Evolutionary conservation across 2,113 vertebrate genomes (phyloP).

Genomic region (Cottus gobio): DNA sequence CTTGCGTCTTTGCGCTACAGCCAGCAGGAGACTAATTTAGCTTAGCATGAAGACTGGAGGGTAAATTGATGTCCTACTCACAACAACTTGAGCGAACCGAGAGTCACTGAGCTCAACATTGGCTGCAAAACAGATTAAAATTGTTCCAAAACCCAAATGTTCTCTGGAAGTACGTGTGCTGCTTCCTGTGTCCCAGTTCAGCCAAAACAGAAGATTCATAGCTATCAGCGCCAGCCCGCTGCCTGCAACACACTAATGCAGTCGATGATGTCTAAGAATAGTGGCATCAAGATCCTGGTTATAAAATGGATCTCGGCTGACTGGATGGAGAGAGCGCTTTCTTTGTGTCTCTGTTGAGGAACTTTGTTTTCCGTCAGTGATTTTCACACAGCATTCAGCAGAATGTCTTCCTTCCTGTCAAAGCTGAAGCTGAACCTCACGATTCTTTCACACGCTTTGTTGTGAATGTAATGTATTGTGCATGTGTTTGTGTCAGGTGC

Average conservation of each 20-base stretch:
- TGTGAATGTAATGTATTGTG: constrained; percentile 8
- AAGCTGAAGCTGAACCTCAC: constrained; percentile 34
- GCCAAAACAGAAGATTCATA: constrained; percentile 34
- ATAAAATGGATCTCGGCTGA: constrained; percentile 4
- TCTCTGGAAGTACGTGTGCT: constrained; percentile 42
- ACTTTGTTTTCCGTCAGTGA: constrained; percentile 32
- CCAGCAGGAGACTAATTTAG: not conserved
- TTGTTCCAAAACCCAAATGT: constrained; percentile 45
- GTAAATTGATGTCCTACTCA: not conserved
- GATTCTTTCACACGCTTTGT: constrained; percentile 14
- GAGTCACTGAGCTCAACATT: constrained; percentile 21
- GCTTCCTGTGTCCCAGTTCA: constrained; percentile 48
- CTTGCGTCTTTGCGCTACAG: not conserved
- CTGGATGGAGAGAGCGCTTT: constrained; percentile 34
- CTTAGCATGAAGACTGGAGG: not conserved
- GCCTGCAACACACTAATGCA: constrained; percentile 1
- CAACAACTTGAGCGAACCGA: constrained; percentile 21
- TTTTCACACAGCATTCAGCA: constrained; percentile 67
- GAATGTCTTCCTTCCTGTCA: constrained; percentile 75
- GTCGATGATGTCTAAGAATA: constrained; percentile 8
- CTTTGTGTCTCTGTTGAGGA: constrained; percentile 49
- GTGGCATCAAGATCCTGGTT: not conserved
- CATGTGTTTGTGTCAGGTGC: not conserved
- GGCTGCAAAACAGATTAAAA: constrained; percentile 33
- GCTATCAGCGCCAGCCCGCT: constrained; percentile 20